Evolutionary conservation across 1,140 invertebrate species (phyloP).

Genomic region (Lasioglossum baleicum): DNA sequence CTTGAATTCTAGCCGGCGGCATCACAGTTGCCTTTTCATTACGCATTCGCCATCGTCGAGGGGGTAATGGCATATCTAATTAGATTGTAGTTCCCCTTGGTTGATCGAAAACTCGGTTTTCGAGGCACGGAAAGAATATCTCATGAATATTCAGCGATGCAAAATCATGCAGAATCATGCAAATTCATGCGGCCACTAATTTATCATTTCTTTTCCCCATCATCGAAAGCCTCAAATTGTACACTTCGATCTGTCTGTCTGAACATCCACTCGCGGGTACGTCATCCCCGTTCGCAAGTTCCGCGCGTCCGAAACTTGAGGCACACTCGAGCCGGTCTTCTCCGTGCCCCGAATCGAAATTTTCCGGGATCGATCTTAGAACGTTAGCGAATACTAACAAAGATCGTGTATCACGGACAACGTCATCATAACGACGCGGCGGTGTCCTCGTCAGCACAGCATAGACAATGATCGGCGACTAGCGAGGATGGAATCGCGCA

Average conservation of each 20-base stretch:
- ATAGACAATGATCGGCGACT: background rate
- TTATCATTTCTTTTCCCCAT: background rate
- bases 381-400: conserved; percentile 4
- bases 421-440: conserved; percentile 13
- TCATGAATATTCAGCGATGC: conserved; percentile 35
- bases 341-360: background rate
- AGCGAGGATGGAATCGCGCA: background rate
- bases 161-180: background rate
- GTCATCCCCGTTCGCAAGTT: too few relatives aligned
- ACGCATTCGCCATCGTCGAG: background rate
- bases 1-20: too few relatives aligned
- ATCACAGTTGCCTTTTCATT: too few relatives aligned
- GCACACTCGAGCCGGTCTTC: too few relatives aligned
- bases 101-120: background rate
- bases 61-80: conserved; percentile 11
- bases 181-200: background rate
- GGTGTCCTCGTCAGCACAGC: background rate
- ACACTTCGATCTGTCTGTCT: too few relatives aligned
- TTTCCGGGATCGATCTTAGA: background rate
- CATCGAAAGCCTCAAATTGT: background rate
- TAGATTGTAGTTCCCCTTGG: conserved; percentile 1
- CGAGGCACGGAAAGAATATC: conserved; percentile 16
- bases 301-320: too few relatives aligned
- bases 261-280: too few relatives aligned
- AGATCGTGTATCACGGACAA: conserved; percentile 20